Conservation (phyloP, 2,797 vertebrate species). For the Xiphorhynchus erythropygius region DNA sequence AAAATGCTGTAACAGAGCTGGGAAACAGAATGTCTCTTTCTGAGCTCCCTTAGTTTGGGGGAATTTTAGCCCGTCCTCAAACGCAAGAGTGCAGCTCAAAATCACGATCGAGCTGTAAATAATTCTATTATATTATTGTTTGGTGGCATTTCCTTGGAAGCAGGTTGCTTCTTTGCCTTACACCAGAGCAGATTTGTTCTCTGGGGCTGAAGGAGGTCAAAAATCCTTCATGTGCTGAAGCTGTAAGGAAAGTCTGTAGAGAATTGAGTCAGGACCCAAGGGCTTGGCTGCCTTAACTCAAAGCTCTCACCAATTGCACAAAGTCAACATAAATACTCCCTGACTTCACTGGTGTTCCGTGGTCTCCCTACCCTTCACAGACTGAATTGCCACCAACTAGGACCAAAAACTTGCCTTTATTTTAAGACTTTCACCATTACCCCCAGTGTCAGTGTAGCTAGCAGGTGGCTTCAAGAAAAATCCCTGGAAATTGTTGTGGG, state of each 20-base stretch:
- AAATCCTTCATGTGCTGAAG: not conserved
- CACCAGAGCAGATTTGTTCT: not conserved
- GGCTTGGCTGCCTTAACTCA: slow-evolving; percentile 1
- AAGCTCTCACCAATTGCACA: not conserved
- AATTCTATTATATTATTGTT: slow-evolving; percentile 13
- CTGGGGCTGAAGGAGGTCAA: not conserved
- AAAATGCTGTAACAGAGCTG: slow-evolving; percentile 4
- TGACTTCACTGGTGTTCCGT: not conserved
- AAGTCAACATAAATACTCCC: not conserved
- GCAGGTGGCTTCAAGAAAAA: not conserved
- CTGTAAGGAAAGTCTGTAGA: not conserved
- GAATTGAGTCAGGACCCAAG: not conserved
- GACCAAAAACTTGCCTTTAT: not conserved
- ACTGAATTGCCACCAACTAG: not conserved
- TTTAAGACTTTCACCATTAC: not conserved
- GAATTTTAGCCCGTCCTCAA: slow-evolving; percentile 29
- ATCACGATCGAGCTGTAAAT: not conserved
- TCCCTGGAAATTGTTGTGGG: not conserved
- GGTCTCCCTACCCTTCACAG: not conserved
- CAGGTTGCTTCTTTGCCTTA: not conserved
- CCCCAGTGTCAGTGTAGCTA: not conserved
- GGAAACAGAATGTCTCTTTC: not conserved
- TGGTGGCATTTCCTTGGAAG: slow-evolving; percentile 47
- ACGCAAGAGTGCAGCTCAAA: not conserved
- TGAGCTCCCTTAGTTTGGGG: not conserved